A percentile compares a stretch with the other conserved stretches of the same genome.
Conservation (phyloP, 2,113 vertebrate genomes). For the Addax nasomaculatus region DNA sequence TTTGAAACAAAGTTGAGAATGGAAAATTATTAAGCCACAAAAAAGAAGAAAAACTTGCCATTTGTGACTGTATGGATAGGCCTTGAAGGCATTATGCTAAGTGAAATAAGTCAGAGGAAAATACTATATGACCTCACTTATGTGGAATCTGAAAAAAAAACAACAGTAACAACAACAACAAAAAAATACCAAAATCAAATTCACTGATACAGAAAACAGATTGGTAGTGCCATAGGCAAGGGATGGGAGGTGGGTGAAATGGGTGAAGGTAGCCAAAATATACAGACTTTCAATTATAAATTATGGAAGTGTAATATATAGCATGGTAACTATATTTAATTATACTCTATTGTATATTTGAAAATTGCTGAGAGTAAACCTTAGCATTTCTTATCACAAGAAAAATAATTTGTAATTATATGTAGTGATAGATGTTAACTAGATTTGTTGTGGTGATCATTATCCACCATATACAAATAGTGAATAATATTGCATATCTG, state of each 20-base stretch:
- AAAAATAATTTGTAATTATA: background rate
- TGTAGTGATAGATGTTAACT: background rate
- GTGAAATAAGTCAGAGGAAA: background rate
- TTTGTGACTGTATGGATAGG: background rate
- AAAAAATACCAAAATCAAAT: background rate
- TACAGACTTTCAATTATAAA: background rate
- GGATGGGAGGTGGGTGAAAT: background rate
- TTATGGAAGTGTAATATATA: background rate
- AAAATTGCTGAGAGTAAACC: background rate
- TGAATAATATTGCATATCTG: background rate
- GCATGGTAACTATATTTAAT: background rate
- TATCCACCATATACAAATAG: background rate
- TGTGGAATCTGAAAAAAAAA: background rate
- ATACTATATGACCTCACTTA: background rate
- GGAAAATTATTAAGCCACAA: background rate
- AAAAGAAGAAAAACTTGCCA: background rate
- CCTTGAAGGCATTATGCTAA: background rate
- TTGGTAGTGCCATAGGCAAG: background rate
- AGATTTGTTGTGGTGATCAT: background rate
- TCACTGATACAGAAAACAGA: background rate
- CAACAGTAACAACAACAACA: background rate
- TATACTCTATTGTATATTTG: background rate
- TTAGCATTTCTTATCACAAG: background rate
- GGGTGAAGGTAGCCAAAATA: background rate
- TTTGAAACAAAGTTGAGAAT: background rate